Base-by-base conservation (phyloP, 1,140 invertebrate species). In the Anoplophora glabripennis region DNA sequence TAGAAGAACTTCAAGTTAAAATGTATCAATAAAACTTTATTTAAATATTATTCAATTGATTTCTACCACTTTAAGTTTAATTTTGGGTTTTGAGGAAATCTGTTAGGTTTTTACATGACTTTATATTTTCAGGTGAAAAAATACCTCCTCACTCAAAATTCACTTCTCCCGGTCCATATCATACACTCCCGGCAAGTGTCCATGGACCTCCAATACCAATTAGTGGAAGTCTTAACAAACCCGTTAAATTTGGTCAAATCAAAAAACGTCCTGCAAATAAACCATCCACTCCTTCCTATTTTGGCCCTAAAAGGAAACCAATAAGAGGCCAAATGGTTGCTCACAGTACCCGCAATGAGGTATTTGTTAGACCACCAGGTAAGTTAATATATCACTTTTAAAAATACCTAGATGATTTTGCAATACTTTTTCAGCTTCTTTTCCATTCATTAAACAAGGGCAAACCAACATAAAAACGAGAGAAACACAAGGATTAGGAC, bases 281-380 rank as follows among this genome's bases (percentile, higher is more conserved):
- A 28, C 14, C 44, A 5, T 33, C 33, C 33, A 42, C 18, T 15
- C 45, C 38, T 41, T 18, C 37, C 10, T 21, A 17, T 7, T 15
- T 28, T 28, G 46, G 41, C 60, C 45, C 41, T 48, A 54, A 45
- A 11, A 51, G 52, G n/a, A 68, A 73, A 56, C 69, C 67, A 12
- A 11, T 63, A 4, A 62, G 64, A 45, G 64, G 60, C 14, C 69
- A 59, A 41, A 53, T 57, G 41, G 48, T 54, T 10, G 54, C 69
- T 9, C 60, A 66, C 34, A 70, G 65, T 42, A 64, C 51, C 11
- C 57, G 68, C 36, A 63, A 71, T 46, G 72, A 73, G 44, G 63
- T 73, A 3, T 68, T 67, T 52, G 62, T 66, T 12, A 67, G 61
- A 18, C 63, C 72, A 34, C 65, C 68, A 42, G 68, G 69, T 67